A percentile compares a stretch with the other conserved stretches of the same genome.
Conservation (phyloP, 1,140 invertebrate species). For the Oreohelix idahoensis region DNA sequence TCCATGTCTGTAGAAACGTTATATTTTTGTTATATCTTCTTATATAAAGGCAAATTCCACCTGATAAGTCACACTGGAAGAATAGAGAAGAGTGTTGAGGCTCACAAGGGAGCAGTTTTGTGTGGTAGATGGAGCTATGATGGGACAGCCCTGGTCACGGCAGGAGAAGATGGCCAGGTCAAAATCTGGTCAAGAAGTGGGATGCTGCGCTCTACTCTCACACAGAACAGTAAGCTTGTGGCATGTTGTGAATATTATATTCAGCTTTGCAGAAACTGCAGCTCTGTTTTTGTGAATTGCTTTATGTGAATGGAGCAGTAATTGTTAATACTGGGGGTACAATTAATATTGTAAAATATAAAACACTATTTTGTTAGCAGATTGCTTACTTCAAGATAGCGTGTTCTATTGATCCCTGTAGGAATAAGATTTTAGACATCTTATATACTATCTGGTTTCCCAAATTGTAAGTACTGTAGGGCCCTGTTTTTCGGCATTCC, state of each 20-base stretch:
- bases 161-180: constrained; percentile 95
- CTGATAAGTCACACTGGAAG: constrained; percentile 90
- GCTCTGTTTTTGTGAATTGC: neutral
- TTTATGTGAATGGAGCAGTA: too few species aligned
- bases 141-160: constrained; percentile 91
- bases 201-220: constrained; percentile 91
- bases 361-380: too few species aligned
- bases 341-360: too few species aligned
- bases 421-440: too few species aligned
- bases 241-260: neutral
- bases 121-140: constrained; percentile 89
- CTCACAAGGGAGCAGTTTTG: constrained; percentile 91
- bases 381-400: too few species aligned
- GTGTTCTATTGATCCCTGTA: too few species aligned
- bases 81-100: constrained; percentile 92
- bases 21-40: neutral
- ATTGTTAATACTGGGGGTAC: too few species aligned
- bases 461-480: too few species aligned
- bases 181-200: constrained; percentile 98
- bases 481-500: too few species aligned
- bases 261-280: too few species aligned
- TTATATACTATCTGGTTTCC: too few species aligned
- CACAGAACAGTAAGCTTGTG: constrained; percentile 79
- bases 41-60: constrained; percentile 84
- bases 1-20: too few species aligned